Percentiles rank a stretch among this genome's conserved stretches.
phyloP scores from a whole-genome alignment of 2,113 vertebrate genomes.

The Oreochromis niloticus region DNA sequence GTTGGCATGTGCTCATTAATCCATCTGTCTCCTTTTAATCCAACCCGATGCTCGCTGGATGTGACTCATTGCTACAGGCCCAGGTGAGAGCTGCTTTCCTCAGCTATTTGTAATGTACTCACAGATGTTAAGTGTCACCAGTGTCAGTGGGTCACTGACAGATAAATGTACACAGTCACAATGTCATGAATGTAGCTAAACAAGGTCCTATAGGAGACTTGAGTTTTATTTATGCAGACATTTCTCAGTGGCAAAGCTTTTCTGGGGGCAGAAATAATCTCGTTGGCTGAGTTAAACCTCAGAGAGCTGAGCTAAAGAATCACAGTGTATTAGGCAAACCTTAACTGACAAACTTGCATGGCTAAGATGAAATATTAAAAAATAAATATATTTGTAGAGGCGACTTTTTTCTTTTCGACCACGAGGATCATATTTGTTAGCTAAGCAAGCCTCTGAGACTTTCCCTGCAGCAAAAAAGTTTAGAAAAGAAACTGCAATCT shows the following conservation, averaged over 20 bases:
- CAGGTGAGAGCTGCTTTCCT: conserved; percentile 66
- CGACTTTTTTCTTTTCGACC: background rate
- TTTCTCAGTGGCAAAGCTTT: background rate
- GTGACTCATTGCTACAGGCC: conserved; percentile 59
- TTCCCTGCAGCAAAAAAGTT: background rate
- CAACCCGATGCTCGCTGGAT: conserved; percentile 9
- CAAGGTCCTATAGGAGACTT: background rate
- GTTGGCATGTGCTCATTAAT: conserved; percentile 53
- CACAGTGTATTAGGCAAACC: background rate
- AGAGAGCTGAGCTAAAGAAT: conserved; percentile 12
- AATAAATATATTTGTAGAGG: background rate
- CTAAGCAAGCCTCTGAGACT: background rate
- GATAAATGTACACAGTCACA: background rate
- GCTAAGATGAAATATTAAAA: background rate
- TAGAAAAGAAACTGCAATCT: background rate
- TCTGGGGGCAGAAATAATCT: conserved; percentile 16
- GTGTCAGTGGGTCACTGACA: conserved; percentile 26
- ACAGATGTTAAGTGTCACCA: conserved; percentile 19
- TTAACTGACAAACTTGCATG: background rate
- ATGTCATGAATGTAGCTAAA: conserved; percentile 3
- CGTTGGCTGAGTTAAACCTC: conserved; percentile 18
- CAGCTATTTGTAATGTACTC: background rate
- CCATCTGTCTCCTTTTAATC: conserved; percentile 38
- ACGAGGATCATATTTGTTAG: background rate
- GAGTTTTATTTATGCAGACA: background rate